Percentiles rank a stretch among this genome's conserved stretches.
Evolutionary conservation across 2,888 invertebrate genomes (phyloP).

Genomic region (Tenthredo livida): DNA sequence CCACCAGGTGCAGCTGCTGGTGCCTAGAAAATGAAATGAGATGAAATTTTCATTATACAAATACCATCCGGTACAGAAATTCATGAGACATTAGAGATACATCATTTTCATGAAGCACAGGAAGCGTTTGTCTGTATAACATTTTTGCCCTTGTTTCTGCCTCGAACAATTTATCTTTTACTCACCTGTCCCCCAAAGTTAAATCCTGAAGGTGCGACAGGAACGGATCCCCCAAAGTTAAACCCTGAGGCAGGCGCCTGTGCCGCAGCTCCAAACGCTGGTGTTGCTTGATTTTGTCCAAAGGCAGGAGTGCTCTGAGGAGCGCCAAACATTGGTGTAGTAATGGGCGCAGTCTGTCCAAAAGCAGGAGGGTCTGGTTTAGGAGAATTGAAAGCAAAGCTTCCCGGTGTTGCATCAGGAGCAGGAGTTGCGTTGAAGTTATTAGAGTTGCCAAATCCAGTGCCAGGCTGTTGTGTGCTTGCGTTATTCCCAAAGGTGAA

Average conservation of each 20-base stretch:
- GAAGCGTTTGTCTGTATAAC: too few relatives aligned
- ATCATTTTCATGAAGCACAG: too few relatives aligned
- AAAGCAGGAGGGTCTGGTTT: constrained; percentile 65
- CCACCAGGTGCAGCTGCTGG: constrained; percentile 65
- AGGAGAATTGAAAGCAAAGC: constrained; percentile 70
- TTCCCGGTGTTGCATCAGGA: constrained; percentile 56
- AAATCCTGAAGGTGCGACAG: not conserved
- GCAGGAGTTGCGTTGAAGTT: constrained; percentile 63
- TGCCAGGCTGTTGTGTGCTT: constrained; percentile 58
- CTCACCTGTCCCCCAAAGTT: constrained; percentile 4
- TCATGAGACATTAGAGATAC: not conserved
- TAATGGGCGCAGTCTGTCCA: constrained; percentile 62
- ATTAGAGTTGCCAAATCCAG: constrained; percentile 63
- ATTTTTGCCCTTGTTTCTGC: not conserved
- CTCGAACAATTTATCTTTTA: not conserved
- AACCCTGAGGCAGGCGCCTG: constrained; percentile 63
- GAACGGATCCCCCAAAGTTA: constrained; percentile 53
- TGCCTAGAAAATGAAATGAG: constrained; percentile 28
- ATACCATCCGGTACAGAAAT: not conserved
- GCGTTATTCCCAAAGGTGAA: constrained; percentile 67
- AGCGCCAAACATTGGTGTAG: constrained; percentile 68
- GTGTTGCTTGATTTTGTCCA: constrained; percentile 58
- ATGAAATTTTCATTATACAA: constrained; percentile 5
- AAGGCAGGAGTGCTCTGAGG: constrained; percentile 57
- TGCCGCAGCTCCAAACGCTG: constrained; percentile 59